Conservation (phyloP, 2,888 invertebrate genomes). For the Nomada fabriciana region DNA sequence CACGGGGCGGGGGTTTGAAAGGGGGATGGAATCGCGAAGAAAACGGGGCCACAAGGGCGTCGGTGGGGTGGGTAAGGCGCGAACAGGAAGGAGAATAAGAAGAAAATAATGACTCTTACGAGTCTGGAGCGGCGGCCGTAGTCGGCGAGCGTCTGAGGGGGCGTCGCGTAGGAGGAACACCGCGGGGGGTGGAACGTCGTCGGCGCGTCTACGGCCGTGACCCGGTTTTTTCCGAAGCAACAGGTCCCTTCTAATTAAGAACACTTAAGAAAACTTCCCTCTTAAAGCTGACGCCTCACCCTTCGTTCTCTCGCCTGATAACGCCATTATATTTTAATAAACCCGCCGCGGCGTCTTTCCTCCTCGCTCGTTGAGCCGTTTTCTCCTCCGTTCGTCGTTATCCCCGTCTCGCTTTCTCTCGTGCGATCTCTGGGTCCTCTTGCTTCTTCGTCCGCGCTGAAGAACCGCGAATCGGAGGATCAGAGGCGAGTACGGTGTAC, state of each 20-base stretch:
- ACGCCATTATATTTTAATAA: conserved; percentile 84
- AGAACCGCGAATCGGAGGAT: conserved; percentile 35
- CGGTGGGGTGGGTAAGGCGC: conserved; percentile 48
- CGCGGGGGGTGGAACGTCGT: conserved; percentile 51
- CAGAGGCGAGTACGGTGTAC: conserved; percentile 44
- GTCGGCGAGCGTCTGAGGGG: conserved; percentile 58
- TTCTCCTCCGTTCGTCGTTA: conserved; percentile 11
- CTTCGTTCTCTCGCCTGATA: conserved; percentile 78
- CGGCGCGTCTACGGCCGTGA: conserved; percentile 83
- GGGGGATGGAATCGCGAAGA: conserved; percentile 42
- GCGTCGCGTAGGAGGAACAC: conserved; percentile 51
- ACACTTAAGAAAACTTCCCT: conserved; percentile 85
- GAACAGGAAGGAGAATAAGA: conserved; percentile 78
- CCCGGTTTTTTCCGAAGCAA: conserved; percentile 85
- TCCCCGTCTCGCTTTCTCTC: conserved; percentile 47
- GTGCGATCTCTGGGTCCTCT: conserved; percentile 9
- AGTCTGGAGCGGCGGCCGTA: conserved; percentile 75
- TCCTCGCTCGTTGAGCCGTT: conserved; percentile 8
- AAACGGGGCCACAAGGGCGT: conserved; percentile 42
- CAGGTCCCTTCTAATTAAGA: conserved; percentile 85
- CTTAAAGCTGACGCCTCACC: conserved; percentile 84
- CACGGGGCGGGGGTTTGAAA: not conserved
- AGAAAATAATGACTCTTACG: conserved; percentile 84
- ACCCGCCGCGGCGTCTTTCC: conserved; percentile 69
- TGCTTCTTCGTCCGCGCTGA: conserved; percentile 14